Evolutionary conservation across 2,888 invertebrate genomes (phyloP).

Genomic region (Flexamia atlantica): DNA sequence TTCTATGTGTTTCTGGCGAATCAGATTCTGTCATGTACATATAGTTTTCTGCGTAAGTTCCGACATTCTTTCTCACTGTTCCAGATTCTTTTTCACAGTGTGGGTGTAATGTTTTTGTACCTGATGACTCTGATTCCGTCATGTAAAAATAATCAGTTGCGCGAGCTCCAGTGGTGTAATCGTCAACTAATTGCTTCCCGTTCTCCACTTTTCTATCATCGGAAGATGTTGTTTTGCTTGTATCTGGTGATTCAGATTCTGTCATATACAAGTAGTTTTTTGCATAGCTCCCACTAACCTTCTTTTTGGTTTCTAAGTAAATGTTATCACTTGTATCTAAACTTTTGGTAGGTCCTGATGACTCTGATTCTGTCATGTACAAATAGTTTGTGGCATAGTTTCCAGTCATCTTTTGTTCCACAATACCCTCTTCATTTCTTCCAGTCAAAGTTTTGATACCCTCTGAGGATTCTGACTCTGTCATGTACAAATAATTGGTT

Average conservation of each 20-base stretch:
- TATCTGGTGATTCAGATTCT: conserved; percentile 16
- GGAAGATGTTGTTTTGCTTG: neutral
- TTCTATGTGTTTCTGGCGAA: conserved; percentile 25
- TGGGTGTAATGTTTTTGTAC: neutral
- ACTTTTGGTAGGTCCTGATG: neutral
- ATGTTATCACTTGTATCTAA: neutral
- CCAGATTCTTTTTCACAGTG: neutral
- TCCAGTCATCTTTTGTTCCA: neutral
- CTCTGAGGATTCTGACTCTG: conserved; percentile 1
- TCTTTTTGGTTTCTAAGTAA: neutral
- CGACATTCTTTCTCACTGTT: neutral
- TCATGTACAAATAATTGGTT: conserved; percentile 9
- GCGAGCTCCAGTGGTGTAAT: neutral
- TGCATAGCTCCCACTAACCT: neutral
- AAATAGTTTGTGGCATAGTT: neutral
- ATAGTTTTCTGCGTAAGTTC: conserved; percentile 17
- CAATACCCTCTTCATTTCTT: neutral
- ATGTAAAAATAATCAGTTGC: conserved; percentile 18
- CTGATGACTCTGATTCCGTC: conserved; percentile 25
- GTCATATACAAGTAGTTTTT: conserved; percentile 21
- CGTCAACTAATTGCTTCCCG: neutral
- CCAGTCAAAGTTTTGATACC: neutral
- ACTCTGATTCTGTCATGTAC: conserved; percentile 14
- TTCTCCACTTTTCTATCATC: neutral
- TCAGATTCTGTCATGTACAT: conserved; percentile 33